Evolutionary conservation across 2,888 invertebrate genomes (phyloP).

Genomic region (Mamestra brassicae): DNA sequence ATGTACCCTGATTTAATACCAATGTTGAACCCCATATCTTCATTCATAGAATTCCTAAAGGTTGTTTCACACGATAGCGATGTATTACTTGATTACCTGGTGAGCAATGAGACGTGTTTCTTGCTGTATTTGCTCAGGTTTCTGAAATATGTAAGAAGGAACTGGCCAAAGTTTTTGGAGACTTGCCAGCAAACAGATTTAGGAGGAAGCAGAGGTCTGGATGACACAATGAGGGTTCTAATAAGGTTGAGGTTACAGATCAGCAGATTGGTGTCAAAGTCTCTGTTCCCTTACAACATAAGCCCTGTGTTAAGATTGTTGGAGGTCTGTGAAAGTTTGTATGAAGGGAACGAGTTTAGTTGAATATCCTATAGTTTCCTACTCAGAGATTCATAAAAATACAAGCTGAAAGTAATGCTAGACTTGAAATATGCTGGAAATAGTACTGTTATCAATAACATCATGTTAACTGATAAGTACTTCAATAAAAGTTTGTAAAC

Average conservation of each 20-base stretch:
- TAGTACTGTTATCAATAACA: not conserved
- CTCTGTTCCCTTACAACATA: constrained; percentile 97
- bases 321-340: constrained; percentile 96
- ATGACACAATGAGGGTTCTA: constrained; percentile 96
- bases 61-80: constrained; percentile 96
- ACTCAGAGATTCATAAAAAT: constrained; percentile 41
- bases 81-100: constrained; percentile 95
- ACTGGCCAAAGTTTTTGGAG: constrained; percentile 95
- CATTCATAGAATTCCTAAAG: constrained; percentile 96
- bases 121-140: constrained; percentile 95
- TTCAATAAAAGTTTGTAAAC: not conserved
- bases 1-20: constrained; percentile 95
- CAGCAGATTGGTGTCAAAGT: constrained; percentile 95
- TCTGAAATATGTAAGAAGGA: constrained; percentile 95
- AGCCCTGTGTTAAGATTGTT: constrained; percentile 96
- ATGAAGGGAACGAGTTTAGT: constrained; percentile 96
- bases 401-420: constrained; percentile 34
- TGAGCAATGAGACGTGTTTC: constrained; percentile 98
- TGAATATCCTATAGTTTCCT: constrained; percentile 79
- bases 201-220: constrained; percentile 91
- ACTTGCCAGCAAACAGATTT: constrained; percentile 93
- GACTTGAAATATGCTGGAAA: constrained; percentile 27
- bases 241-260: constrained; percentile 95
- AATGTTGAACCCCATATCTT: constrained; percentile 96
- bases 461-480: not conserved